Base-by-base conservation (phyloP, 2,797 vertebrate species). In the Scolopax bukidnonensis region DNA sequence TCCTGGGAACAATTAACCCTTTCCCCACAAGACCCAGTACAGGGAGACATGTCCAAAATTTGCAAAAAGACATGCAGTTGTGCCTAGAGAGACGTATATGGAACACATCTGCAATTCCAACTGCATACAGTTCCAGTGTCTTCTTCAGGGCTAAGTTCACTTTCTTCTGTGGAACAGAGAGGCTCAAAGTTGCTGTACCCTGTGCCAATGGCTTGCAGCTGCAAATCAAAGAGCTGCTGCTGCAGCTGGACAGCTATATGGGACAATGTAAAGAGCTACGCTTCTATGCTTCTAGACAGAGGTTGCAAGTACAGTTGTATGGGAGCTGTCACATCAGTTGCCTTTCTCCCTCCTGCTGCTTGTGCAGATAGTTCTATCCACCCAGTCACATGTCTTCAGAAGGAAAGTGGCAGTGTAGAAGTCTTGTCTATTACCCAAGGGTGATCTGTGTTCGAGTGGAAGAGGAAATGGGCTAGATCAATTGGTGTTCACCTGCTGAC, bases 151-250 rank as follows among this genome's bases (percentile, higher is more conserved):
- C 33, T 41, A 64, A 56, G 8, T 47, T 89, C 20, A 75, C 24
- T 60, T 60, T 82, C 9, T 92, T 68, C 56, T 27, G 32, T 48
- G 54, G 41, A 65, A 60, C 1, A 85, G 64, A 80, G 57, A 64
- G 56, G 53, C 32, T 51, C 23, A 24, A 57, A 89, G 20, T 77
- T 77, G 14, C 67, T 77, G n/a, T 64, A 87, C 79, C 51, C 14
- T 81, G 54, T 79, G 36, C 43, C 80, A 53, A 71, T 12, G n/a
- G 18, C 51, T 69, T 53, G 73, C 38, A 74, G 16, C 23, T 64
- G 45, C 76, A 90, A 64, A 83, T 48, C n/a, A 73, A 94, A 76
- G 57, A 84, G n/a, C 50, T 54, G 40, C 32, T 90, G 57, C 81
- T 79, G 71, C 56, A 84, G 43, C 50, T 89, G 68, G 67, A 40